Evolutionary conservation across 2,113 vertebrate genomes (phyloP).

Genomic region (Apteryx mantelli): DNA sequence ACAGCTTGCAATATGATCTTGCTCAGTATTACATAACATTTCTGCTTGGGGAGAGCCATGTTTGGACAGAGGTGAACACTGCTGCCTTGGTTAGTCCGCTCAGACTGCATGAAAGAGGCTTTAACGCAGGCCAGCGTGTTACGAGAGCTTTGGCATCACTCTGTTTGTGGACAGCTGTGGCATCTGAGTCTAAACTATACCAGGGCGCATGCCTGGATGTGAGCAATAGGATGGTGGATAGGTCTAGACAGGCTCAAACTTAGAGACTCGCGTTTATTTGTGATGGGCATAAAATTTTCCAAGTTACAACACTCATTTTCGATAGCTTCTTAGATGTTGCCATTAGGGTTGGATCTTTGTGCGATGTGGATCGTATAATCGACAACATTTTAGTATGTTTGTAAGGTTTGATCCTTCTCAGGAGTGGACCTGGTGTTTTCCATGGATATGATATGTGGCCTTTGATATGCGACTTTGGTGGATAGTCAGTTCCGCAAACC

Average conservation of each 20-base stretch:
- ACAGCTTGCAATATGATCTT: neutral
- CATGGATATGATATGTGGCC: neutral
- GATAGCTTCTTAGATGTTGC: neutral
- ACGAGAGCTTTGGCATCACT: neutral
- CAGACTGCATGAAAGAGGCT: neutral
- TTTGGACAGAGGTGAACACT: neutral
- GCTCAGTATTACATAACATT: neutral
- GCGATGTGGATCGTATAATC: neutral
- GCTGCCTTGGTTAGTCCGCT: neutral
- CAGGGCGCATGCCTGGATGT: neutral
- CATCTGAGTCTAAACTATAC: neutral
- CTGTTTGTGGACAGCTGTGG: neutral
- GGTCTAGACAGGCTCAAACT: neutral
- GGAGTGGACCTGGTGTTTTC: neutral
- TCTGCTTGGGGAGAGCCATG: neutral
- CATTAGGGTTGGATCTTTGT: neutral
- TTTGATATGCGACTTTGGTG: neutral
- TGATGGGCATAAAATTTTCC: neutral
- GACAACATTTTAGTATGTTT: neutral
- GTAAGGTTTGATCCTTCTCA: neutral
- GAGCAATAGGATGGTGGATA: neutral
- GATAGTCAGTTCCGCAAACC: neutral
- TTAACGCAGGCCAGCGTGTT: neutral
- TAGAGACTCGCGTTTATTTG: neutral
- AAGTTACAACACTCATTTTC: neutral